Conservation (phyloP, 2,888 invertebrate genomes). For the Scelioninae gen. 2 region DNA sequence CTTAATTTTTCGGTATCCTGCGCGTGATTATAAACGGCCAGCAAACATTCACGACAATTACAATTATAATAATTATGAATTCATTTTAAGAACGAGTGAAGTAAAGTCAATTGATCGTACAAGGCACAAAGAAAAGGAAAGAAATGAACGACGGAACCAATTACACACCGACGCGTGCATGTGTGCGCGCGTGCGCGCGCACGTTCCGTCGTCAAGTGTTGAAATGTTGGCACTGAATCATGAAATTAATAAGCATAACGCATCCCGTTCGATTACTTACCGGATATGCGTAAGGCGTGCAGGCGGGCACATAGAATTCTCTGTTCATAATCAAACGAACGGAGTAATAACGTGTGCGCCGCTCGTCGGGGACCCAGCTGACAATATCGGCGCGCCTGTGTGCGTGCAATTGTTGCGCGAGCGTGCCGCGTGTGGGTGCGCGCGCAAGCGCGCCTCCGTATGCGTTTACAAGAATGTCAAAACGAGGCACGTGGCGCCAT, state of each 20-base stretch:
- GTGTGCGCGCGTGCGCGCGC: background rate
- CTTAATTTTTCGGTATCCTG: too few relatives aligned
- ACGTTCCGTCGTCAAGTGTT: background rate
- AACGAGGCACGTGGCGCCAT: conserved; percentile 42
- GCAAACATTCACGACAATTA: too few relatives aligned
- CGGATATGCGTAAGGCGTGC: conserved; percentile 74
- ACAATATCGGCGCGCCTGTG: background rate
- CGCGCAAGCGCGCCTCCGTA: background rate
- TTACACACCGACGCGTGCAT: background rate
- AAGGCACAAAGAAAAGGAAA: background rate
- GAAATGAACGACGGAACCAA: background rate
- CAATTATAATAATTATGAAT: too few relatives aligned
- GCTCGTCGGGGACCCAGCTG: background rate
- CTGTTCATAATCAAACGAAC: conserved; percentile 71
- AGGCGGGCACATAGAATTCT: conserved; percentile 73
- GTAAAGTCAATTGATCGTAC: background rate
- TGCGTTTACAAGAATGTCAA: conserved; percentile 35
- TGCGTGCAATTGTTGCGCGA: background rate
- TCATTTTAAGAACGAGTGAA: background rate
- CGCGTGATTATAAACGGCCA: too few relatives aligned
- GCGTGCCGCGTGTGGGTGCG: background rate
- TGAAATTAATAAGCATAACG: conserved; percentile 45
- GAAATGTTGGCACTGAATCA: conserved; percentile 34
- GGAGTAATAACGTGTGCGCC: conserved; percentile 26
- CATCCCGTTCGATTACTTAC: conserved; percentile 65